Percentiles rank a stretch among this genome's conserved stretches.
phyloP scores from a whole-genome alignment of 2,888 invertebrate genomes.

The Drosophila prolongata region DNA sequence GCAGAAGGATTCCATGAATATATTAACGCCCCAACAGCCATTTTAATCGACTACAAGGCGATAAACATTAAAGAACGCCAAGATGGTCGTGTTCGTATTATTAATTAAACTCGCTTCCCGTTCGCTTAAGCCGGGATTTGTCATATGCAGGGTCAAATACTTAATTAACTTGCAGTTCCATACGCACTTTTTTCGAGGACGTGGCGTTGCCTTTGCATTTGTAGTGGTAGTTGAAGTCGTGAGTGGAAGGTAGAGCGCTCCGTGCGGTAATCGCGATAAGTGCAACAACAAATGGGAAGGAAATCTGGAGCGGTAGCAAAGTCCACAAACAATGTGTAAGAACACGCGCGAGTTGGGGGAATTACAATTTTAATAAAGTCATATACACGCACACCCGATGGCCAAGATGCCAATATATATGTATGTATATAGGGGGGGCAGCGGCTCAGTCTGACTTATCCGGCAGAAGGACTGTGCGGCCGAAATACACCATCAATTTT shows the following conservation, averaged over 20 bases:
- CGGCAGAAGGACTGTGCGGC: slow-evolving; percentile 1
- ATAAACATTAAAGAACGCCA: slow-evolving; percentile 62
- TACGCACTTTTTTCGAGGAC: slow-evolving; percentile 39
- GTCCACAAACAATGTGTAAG: slow-evolving; percentile 65
- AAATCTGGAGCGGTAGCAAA: slow-evolving; percentile 44
- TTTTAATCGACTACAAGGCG: slow-evolving; percentile 75
- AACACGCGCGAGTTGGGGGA: slow-evolving; percentile 47
- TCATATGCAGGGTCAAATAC: slow-evolving; percentile 40
- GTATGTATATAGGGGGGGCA: neutral
- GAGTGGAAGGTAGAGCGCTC: slow-evolving; percentile 6
- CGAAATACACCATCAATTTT: slow-evolving; percentile 59
- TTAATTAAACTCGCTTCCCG: slow-evolving; percentile 40
- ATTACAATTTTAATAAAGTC: slow-evolving; percentile 77
- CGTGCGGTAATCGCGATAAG: slow-evolving; percentile 54
- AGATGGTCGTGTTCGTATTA: slow-evolving; percentile 15
- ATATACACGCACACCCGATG: slow-evolving; percentile 69
- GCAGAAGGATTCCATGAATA: slow-evolving; percentile 43
- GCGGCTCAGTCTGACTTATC: slow-evolving; percentile 21
- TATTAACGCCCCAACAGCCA: slow-evolving; percentile 59
- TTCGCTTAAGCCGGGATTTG: slow-evolving; percentile 62
- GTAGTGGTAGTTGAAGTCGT: neutral
- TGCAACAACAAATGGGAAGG: slow-evolving; percentile 51
- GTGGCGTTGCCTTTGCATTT: neutral
- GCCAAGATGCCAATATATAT: slow-evolving; percentile 23
- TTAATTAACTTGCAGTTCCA: slow-evolving; percentile 57